Percentiles rank a stretch among this genome's conserved stretches.
phyloP scores from a whole-genome alignment of 2,888 invertebrate genomes.

The Patella caerulea region DNA sequence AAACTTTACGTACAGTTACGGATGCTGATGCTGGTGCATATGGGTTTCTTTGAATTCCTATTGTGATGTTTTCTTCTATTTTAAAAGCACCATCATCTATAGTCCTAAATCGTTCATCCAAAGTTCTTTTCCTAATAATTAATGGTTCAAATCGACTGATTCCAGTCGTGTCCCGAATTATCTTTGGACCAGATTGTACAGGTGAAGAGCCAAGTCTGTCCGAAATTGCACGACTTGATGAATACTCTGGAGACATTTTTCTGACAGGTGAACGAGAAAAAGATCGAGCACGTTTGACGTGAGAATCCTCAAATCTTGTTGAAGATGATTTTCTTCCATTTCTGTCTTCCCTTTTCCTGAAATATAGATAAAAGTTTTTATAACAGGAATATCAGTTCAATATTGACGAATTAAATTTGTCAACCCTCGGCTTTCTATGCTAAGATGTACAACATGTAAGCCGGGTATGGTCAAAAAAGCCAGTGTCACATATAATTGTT shows the following conservation, averaged over 20 bases:
- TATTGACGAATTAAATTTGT: no score
- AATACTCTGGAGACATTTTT: not conserved
- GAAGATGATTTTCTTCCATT: no score
- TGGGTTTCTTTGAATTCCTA: not conserved
- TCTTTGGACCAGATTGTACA: not conserved
- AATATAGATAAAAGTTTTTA: not conserved
- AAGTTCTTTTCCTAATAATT: not conserved
- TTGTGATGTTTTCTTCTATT: conserved; percentile 3
- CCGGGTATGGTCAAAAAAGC: no score
- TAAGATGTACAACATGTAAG: no score
- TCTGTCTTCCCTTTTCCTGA: not conserved
- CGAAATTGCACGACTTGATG: not conserved
- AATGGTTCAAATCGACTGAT: not conserved
- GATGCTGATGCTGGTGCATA: not conserved
- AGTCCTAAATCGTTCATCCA: not conserved
- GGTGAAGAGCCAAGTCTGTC: not conserved
- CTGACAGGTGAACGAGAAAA: not conserved
- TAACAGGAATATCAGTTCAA: no score
- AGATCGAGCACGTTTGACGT: not conserved
- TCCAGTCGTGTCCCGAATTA: not conserved
- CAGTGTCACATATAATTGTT: no score
- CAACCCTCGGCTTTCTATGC: no score
- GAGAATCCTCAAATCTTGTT: no score
- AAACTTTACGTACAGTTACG: not conserved
- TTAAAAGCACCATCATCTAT: not conserved